phyloP scores from a whole-genome alignment of 2,797 vertebrate species.

The Discoglossus pictus region DNA sequence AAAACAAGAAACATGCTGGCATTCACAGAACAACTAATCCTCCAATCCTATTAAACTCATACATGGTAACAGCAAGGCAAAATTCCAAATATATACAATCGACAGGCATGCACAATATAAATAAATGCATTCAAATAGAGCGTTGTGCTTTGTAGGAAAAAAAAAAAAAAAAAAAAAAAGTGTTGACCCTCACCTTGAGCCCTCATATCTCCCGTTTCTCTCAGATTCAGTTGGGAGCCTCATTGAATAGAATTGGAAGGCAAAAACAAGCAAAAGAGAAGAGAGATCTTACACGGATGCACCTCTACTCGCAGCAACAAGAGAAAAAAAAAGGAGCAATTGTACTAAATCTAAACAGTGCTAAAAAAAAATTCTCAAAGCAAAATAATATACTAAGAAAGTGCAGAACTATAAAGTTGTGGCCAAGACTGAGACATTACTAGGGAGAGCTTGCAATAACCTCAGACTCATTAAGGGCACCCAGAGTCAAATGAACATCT shows the following conservation, averaged over 20 bases:
- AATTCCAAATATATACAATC: too few species aligned
- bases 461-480: too few species aligned
- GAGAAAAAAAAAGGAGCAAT: slow-evolving; percentile 45
- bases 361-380: too few species aligned
- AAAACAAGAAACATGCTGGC: slow-evolving; percentile 14
- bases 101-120: slow-evolving; percentile 13
- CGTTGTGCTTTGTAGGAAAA: slow-evolving; percentile 39
- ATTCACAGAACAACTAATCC: neutral
- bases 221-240: slow-evolving; percentile 97
- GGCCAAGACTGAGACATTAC: too few species aligned
- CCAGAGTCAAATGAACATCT: too few species aligned
- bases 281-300: slow-evolving; percentile 70
- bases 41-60: too few species aligned
- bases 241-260: slow-evolving; percentile 78
- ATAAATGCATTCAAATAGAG: neutral
- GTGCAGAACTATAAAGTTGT: too few species aligned
- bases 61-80: too few species aligned
- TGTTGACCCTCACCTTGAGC: slow-evolving; percentile 93
- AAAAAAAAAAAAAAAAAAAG: slow-evolving; percentile 58
- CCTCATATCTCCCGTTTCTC: slow-evolving; percentile 99
- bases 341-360: too few species aligned
- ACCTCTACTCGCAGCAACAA: slow-evolving; percentile 57
- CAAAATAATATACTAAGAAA: too few species aligned
- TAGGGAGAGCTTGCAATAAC: too few species aligned
- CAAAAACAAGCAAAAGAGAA: slow-evolving; percentile 75